A percentile compares a stretch with the other conserved stretches of the same genome.
These are phyloP conservation scores for Junco hyemalis DNA, from an alignment of 2,113 vertebrate genomes.

Conservation along the genomic window DNA sequence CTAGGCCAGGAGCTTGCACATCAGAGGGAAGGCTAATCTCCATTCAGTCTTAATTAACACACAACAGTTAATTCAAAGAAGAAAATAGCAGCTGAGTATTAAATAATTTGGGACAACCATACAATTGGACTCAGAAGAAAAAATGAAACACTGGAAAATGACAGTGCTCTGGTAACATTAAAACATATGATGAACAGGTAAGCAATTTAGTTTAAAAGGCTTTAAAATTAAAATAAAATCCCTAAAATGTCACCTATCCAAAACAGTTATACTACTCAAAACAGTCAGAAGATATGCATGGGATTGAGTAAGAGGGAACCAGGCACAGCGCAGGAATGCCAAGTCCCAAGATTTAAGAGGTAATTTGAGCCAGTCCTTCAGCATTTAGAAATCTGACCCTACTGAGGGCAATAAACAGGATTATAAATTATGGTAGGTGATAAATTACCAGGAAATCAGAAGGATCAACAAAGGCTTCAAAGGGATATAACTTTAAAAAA, in stretches of 20 bases:
- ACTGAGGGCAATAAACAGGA: constrained; percentile 52
- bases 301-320: neutral
- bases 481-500: neutral
- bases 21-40: neutral
- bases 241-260: neutral
- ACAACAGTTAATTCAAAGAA: neutral
- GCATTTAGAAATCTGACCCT: constrained; percentile 48
- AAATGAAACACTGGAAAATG: neutral
- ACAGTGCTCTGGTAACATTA: neutral
- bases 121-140: neutral
- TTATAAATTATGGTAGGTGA: constrained; percentile 54
- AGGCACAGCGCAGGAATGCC: neutral
- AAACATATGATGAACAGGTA: neutral
- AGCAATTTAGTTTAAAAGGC: neutral
- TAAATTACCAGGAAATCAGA: constrained; percentile 60
- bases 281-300: neutral
- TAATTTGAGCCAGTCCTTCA: constrained; percentile 51
- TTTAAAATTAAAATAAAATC: neutral
- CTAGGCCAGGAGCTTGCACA: neutral
- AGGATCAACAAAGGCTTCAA: constrained; percentile 34
- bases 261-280: neutral
- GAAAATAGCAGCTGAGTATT: neutral
- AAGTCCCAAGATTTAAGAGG: constrained; percentile 44
- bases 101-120: neutral
- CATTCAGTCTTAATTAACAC: neutral